Evolutionary conservation across 1,140 invertebrate species (phyloP).

Genomic region (Cotesia typhae): DNA sequence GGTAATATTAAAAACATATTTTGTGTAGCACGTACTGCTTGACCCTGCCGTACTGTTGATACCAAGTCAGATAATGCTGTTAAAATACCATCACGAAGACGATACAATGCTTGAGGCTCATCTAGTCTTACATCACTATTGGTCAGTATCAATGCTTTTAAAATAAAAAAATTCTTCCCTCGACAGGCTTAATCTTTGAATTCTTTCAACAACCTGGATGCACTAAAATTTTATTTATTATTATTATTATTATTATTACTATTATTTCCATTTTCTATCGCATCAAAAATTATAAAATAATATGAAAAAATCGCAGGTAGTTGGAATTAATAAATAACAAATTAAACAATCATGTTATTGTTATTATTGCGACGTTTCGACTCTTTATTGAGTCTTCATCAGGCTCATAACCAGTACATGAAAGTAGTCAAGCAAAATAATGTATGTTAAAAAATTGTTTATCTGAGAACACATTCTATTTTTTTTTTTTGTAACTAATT

Average conservation of each 20-base stretch:
- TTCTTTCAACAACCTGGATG: constrained; percentile 84
- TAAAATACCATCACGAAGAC: constrained; percentile 88
- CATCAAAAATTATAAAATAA: too few relatives aligned
- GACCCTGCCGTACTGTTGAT: constrained; percentile 77
- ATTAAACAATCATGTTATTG: too few relatives aligned
- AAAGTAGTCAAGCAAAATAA: too few relatives aligned
- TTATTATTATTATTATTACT: background rate
- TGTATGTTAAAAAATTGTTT: too few relatives aligned
- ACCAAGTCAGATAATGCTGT: constrained; percentile 88
- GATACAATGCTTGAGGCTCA: constrained; percentile 81
- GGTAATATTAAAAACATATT: constrained; percentile 90
- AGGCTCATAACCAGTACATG: too few relatives aligned
- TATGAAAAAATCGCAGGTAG: too few relatives aligned
- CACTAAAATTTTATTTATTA: constrained; percentile 68
- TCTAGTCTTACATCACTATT: constrained; percentile 93
- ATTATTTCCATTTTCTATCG: background rate
- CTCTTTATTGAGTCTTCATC: too few relatives aligned
- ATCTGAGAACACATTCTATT: too few relatives aligned
- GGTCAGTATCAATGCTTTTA: constrained; percentile 91
- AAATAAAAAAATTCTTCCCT: constrained; percentile 92
- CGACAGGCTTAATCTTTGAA: constrained; percentile 82
- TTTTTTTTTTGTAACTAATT: too few relatives aligned
- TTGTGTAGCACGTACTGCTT: constrained; percentile 76
- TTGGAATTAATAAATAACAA: too few relatives aligned
- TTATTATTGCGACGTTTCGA: too few relatives aligned